phyloP scores from a whole-genome alignment of 2,888 invertebrate species.

The Ophion costatus region DNA sequence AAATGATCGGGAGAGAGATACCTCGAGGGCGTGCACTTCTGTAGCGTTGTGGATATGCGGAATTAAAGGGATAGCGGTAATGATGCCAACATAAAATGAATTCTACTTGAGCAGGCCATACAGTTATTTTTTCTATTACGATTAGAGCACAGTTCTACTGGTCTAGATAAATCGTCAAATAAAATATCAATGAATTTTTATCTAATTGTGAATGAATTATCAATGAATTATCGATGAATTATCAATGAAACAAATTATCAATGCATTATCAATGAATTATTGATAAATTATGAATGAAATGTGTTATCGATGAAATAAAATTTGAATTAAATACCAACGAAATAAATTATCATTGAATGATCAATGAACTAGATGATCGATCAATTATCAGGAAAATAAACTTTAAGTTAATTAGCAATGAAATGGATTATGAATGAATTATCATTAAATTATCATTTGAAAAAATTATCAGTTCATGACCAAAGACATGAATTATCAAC shows the following conservation, averaged over 20 bases:
- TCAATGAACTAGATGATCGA: not conserved
- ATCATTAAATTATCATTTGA: too few relatives aligned
- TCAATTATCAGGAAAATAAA: too few relatives aligned
- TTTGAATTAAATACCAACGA: not conserved
- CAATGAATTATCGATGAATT: not conserved
- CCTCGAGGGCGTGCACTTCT: not conserved
- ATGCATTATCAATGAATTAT: too few relatives aligned
- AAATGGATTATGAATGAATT: too few relatives aligned
- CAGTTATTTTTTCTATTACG: not conserved
- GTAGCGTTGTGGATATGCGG: not conserved
- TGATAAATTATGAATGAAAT: too few relatives aligned
- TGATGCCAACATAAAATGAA: too few relatives aligned
- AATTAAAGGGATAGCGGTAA: not conserved
- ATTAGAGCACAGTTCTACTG: not conserved
- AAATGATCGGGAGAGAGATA: constrained; percentile 8
- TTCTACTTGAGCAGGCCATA: too few relatives aligned
- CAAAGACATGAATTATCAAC: too few relatives aligned
- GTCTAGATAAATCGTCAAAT: not conserved
- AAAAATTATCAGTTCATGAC: too few relatives aligned
- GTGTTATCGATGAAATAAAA: too few relatives aligned
- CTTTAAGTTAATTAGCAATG: too few relatives aligned
- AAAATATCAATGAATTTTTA: not conserved
- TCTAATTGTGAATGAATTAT: not conserved
- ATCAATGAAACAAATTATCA: too few relatives aligned
- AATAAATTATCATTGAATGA: not conserved